Base-by-base conservation (phyloP, 2,113 vertebrate genomes). In the Planiliza haematocheilus region DNA sequence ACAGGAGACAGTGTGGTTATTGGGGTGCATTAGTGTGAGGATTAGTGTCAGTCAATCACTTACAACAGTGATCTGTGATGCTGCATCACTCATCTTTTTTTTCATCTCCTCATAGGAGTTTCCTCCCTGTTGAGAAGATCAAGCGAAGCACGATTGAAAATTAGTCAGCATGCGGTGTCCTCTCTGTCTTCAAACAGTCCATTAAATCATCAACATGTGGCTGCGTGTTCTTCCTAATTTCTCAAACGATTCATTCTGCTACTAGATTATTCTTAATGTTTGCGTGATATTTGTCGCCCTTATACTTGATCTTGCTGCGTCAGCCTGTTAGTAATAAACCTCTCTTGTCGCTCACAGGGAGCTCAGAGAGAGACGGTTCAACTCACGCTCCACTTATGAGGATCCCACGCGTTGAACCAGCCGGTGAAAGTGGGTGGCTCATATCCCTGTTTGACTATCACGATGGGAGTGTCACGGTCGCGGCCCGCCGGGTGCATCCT, bases 341-440 rank as follows among this genome's bases (percentile, higher is more conserved):
- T 38, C 41, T 57, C 21, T n/a, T 1, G 6, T 12, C 21, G 58
- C 60, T 58, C 50, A 46, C 72, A n/a, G 20, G 71, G 79, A 21
- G 18, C 56, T 58, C 37, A 48, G 17, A 34, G 34, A 17, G 62
- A 41, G 17, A 16, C 24, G 17, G 0, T 17, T 18, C 39, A 39
- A 96, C 95, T 96, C 88, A 97, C 96, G 0, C 93, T 97, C 96
- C 96, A 97, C 83, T 96, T 97, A 55, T 95, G 95, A 18, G 95
- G 91, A 71, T 97, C 96, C 96, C 96, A 97, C 5, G 96, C 96
- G 0, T 93, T 91, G 91, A 97, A 97, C 96, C 96, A 97, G 6
- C 96, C 96, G 0, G 95, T 97, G 88, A 97, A 97, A 42, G 95
- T 97, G 38, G 92, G 94, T 0, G 96, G 96, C 34, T 97, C 96